Conservation (phyloP, 2,888 invertebrate genomes). For the Epinotia ramella region DNA sequence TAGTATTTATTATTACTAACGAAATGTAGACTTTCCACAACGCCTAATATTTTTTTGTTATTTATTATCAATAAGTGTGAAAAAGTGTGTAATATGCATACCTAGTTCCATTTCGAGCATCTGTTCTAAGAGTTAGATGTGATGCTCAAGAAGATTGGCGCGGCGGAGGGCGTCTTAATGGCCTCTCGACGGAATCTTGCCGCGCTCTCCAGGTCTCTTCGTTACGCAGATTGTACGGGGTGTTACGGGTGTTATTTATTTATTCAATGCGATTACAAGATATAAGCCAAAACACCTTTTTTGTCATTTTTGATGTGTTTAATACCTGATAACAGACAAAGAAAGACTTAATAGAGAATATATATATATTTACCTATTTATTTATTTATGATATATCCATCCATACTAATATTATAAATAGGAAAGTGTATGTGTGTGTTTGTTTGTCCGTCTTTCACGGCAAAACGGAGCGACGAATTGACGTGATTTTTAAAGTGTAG, state of each 20-base stretch:
- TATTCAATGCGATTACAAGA: constrained; percentile 51
- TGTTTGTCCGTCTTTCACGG: too few relatives aligned
- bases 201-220: constrained; percentile 81
- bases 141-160: constrained; percentile 80
- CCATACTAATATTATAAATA: too few relatives aligned
- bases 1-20: too few relatives aligned
- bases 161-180: constrained; percentile 79
- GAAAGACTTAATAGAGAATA: too few relatives aligned
- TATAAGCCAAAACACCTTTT: neutral
- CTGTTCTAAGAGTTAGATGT: constrained; percentile 67
- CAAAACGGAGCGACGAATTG: too few relatives aligned
- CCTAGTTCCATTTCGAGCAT: constrained; percentile 44
- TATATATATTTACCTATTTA: too few relatives aligned
- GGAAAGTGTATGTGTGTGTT: too few relatives aligned
- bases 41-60: neutral
- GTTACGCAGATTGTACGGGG: constrained; percentile 79
- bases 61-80: neutral
- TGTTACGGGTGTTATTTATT: constrained; percentile 57
- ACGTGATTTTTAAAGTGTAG: too few relatives aligned
- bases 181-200: constrained; percentile 79
- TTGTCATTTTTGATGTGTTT: neutral
- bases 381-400: too few relatives aligned
- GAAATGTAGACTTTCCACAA: neutral
- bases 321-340: neutral
- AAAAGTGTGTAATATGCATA: constrained; percentile 13